Percentiles rank a stretch among this genome's conserved stretches.
Evolutionary conservation across 2,888 invertebrate genomes (phyloP).

Genomic region (Pachydiplax longipennis): DNA sequence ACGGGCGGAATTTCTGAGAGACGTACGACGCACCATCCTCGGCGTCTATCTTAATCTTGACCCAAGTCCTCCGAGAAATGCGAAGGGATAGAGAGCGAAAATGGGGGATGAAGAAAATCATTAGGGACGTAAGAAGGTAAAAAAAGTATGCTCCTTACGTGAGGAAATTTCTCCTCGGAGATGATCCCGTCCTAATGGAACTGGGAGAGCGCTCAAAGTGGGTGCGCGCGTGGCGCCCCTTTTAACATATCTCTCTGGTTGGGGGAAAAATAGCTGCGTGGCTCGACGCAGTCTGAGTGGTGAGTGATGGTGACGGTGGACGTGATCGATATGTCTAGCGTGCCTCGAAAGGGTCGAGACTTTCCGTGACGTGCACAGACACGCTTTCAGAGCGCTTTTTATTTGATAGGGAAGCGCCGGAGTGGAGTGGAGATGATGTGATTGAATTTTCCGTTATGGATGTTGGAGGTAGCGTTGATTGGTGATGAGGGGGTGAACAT

Average conservation of each 20-base stretch:
- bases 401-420: not conserved
- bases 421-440: not conserved
- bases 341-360: not conserved
- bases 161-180: not conserved
- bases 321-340: not conserved
- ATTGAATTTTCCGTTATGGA: not conserved
- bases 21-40: too few species aligned
- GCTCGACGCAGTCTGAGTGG: not conserved
- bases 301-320: not conserved
- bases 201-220: not conserved
- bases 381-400: not conserved
- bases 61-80: too few species aligned
- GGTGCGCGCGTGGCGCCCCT: not conserved
- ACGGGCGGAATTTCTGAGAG: too few species aligned
- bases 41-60: too few species aligned
- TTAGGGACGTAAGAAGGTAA: not conserved
- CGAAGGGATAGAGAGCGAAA: too few species aligned
- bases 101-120: not conserved
- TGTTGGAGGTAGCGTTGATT: too few species aligned
- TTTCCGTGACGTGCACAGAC: not conserved
- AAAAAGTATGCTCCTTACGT: not conserved
- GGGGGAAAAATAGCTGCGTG: not conserved
- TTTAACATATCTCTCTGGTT: not conserved
- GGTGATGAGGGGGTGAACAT: too few species aligned
- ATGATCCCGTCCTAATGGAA: not conserved